phyloP scores from a whole-genome alignment of 2,797 vertebrate species.

The Coccyzus lansbergi region DNA sequence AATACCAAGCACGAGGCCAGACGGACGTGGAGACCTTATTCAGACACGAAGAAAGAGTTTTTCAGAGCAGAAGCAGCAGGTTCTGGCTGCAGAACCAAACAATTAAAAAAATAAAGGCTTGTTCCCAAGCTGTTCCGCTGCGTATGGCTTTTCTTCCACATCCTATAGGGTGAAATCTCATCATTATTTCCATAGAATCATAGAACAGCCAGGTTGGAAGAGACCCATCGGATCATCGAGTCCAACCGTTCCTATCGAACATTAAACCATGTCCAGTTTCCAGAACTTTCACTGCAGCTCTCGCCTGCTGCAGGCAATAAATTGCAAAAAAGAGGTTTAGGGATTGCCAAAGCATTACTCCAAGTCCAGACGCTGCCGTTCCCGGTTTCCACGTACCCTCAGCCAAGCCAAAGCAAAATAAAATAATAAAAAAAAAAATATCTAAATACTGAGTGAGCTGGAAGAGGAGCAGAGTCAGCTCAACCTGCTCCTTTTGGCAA shows the following conservation, averaged over 20 bases:
- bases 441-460: neutral
- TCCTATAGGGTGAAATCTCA: neutral
- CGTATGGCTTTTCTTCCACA: neutral
- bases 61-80: neutral
- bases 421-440: too few species aligned
- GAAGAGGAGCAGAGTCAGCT: neutral
- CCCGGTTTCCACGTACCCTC: neutral
- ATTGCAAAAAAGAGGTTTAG: neutral
- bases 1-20: neutral
- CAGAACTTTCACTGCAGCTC: slow-evolving; percentile 25
- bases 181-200: neutral
- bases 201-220: too few species aligned
- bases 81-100: neutral
- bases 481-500: slow-evolving; percentile 39
- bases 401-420: neutral
- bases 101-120: neutral
- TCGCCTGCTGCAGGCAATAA: neutral
- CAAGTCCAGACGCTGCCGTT: neutral
- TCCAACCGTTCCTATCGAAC: too few species aligned
- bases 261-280: too few species aligned
- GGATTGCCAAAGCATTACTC: slow-evolving; percentile 51
- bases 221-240: too few species aligned
- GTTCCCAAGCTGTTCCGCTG: neutral
- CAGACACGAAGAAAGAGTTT: neutral
- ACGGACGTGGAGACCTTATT: neutral